A percentile compares a stretch with the other conserved stretches of the same genome.
phyloP scores from a whole-genome alignment of 1,140 invertebrate species.

The Diploscapter pachys region DNA sequence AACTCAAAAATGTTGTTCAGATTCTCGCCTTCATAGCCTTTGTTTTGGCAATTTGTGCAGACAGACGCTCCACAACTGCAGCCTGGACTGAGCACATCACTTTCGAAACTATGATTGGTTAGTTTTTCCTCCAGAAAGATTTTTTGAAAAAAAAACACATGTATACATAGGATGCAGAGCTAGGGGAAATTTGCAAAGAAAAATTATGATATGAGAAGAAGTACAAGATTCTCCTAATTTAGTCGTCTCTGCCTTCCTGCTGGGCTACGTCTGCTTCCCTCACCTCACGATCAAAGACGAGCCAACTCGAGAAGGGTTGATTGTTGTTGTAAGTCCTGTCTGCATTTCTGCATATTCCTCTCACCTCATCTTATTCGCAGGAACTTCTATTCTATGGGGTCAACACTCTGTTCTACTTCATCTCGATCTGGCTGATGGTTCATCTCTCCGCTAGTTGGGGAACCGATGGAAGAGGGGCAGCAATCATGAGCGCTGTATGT shows the following conservation, averaged over 20 bases:
- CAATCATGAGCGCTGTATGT: constrained; percentile 53
- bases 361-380: constrained; percentile 28
- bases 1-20: constrained; percentile 31
- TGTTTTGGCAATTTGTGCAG: constrained; percentile 55
- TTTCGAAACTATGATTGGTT: constrained; percentile 50
- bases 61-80: constrained; percentile 51
- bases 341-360: neutral
- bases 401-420: constrained; percentile 55
- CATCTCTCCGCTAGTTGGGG: constrained; percentile 57
- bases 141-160: too few relatives aligned
- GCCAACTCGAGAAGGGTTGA: constrained; percentile 49
- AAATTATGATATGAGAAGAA: too few relatives aligned
- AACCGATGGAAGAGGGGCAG: constrained; percentile 55
- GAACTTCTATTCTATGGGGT: constrained; percentile 56
- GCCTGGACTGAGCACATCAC: constrained; percentile 59
- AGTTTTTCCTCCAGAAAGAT: too few relatives aligned
- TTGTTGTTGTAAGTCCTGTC: constrained; percentile 46
- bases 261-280: constrained; percentile 58
- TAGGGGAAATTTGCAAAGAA: too few relatives aligned
- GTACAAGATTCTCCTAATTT: too few relatives aligned
- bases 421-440: constrained; percentile 56
- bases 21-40: constrained; percentile 53
- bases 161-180: too few relatives aligned
- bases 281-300: constrained; percentile 56
- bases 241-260: constrained; percentile 44